Evolutionary conservation across 92 coral and sea anemone species (phyloP).

Genomic region (Phenganax stokvisi): DNA sequence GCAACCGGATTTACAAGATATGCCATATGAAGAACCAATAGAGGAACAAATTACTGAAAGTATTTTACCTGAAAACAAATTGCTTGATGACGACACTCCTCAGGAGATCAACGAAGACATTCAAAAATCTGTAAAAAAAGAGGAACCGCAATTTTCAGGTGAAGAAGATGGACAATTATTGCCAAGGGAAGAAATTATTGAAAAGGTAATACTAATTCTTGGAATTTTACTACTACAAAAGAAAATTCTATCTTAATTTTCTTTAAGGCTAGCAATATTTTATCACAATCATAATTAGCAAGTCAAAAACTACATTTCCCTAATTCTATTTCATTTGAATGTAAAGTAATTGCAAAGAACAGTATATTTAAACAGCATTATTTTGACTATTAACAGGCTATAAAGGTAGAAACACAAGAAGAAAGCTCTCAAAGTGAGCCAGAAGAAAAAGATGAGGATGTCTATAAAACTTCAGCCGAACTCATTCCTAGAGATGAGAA

Average conservation of each 20-base stretch:
- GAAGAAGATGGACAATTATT: neutral
- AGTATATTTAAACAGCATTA: too few relatives aligned
- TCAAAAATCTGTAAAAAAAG: neutral
- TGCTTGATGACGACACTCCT: neutral
- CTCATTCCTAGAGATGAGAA: neutral
- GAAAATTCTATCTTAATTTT: too few relatives aligned
- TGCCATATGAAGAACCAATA: constrained; percentile 1
- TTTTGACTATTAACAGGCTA: too few relatives aligned
- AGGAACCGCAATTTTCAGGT: neutral
- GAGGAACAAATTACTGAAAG: constrained; percentile 14
- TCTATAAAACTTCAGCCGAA: neutral
- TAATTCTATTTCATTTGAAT: too few relatives aligned
- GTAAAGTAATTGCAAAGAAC: too few relatives aligned
- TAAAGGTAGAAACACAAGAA: neutral
- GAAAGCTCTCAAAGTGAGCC: neutral
- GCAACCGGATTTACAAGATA: constrained; percentile 4
- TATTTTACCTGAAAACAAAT: neutral
- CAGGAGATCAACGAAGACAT: neutral
- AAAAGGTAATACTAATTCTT: neutral
- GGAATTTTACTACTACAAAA: too few relatives aligned
- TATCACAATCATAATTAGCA: too few relatives aligned
- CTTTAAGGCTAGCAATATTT: too few relatives aligned
- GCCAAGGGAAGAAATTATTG: neutral
- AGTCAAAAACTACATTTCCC: too few relatives aligned
- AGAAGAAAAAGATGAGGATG: neutral